Conservation (phyloP, 2,797 vertebrate genomes). For the Delichon dasypus region DNA sequence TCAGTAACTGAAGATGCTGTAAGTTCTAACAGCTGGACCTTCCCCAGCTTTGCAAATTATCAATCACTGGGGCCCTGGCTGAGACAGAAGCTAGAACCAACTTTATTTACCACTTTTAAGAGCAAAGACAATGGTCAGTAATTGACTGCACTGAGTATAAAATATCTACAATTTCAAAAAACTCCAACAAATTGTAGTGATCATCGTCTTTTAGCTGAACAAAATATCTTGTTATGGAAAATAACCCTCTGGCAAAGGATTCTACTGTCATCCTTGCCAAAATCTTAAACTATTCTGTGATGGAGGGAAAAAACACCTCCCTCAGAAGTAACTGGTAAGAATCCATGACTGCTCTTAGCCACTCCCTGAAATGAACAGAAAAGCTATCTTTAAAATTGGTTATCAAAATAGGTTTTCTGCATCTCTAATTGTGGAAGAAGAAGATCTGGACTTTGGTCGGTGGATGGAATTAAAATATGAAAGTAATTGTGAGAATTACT, state of each 20-base stretch:
- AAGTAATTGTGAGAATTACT: background rate
- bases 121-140: background rate
- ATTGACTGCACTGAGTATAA: background rate
- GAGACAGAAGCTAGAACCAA: background rate
- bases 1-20: background rate
- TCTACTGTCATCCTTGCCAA: background rate
- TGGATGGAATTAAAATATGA: background rate
- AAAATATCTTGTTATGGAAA: background rate
- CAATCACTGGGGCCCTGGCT: background rate
- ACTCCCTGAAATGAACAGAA: background rate
- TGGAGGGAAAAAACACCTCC: background rate
- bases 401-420: background rate
- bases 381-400: background rate
- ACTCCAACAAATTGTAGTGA: background rate
- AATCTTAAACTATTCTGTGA: background rate
- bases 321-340: background rate
- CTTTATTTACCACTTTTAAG: background rate
- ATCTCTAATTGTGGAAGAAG: background rate
- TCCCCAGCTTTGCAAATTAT: background rate
- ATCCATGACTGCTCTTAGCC: background rate
- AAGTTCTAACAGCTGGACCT: background rate
- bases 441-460: background rate
- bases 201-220: accelerated
- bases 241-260: background rate
- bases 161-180: background rate